Evolutionary conservation across 2,797 vertebrate species (phyloP).

Genomic region (Gymnothorax javanicus): DNA sequence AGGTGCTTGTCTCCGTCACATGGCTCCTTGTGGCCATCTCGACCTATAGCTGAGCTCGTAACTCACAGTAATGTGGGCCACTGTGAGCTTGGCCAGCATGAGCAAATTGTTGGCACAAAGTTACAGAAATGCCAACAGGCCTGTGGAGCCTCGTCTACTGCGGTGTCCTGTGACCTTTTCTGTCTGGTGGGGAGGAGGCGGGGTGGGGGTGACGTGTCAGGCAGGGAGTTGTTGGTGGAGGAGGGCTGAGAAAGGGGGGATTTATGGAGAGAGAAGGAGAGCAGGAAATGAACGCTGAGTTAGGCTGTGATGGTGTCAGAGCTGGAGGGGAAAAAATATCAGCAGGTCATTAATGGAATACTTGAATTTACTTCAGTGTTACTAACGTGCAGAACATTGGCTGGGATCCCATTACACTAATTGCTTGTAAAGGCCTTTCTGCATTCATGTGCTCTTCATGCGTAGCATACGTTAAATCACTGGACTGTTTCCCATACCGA

Average conservation of each 20-base stretch:
- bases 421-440: not conserved
- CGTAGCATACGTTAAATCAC: not conserved
- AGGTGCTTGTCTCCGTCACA: not conserved
- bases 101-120: not conserved
- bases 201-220: not conserved
- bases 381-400: not conserved
- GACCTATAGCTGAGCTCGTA: not conserved
- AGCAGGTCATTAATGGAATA: not conserved
- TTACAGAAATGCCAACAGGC: slow-evolving; percentile 1
- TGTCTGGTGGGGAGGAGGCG: not conserved
- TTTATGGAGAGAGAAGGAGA: not conserved
- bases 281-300: not conserved
- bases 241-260: not conserved
- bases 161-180: slow-evolving; percentile 5
- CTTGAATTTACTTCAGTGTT: not conserved
- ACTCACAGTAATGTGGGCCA: not conserved
- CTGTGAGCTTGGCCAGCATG: too few relatives aligned
- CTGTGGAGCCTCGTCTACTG: not conserved
- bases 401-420: not conserved
- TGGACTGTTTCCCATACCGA: not conserved
- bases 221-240: not conserved
- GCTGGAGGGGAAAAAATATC: not conserved
- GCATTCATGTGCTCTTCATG: not conserved
- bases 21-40: not conserved
- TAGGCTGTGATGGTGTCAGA: not conserved